Evolutionary conservation across 2,888 invertebrate genomes (phyloP).

Genomic region (Diadromus collaris): DNA sequence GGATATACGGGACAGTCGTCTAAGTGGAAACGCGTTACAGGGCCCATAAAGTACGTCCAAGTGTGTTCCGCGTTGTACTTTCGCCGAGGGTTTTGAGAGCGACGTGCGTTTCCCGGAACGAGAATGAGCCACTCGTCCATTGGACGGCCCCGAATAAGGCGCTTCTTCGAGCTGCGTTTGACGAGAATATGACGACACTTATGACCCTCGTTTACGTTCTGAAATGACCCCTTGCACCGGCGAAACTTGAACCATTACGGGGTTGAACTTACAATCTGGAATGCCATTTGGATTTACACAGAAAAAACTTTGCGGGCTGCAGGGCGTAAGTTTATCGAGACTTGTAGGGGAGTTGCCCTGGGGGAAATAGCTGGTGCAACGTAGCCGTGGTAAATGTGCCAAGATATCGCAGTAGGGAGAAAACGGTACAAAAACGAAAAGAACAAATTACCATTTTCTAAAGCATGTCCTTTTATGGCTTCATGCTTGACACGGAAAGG

Average conservation of each 20-base stretch:
- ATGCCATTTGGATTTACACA: constrained; percentile 25
- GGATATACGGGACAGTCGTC: neutral
- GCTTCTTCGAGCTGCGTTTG: constrained; percentile 29
- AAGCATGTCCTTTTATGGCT: neutral
- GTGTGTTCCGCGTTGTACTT: constrained; percentile 17
- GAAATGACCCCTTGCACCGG: constrained; percentile 13
- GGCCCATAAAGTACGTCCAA: constrained; percentile 16
- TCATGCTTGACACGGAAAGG: neutral
- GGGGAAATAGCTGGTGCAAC: neutral
- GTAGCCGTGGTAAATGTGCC: neutral
- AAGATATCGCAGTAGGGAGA: neutral
- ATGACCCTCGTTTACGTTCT: constrained; percentile 23
- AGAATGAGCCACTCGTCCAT: neutral
- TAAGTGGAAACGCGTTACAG: constrained; percentile 41
- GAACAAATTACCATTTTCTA: neutral
- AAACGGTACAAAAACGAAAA: neutral
- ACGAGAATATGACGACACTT: constrained; percentile 34
- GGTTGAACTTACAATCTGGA: neutral
- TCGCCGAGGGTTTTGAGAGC: constrained; percentile 4
- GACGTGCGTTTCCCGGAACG: constrained; percentile 20
- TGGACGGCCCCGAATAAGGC: constrained; percentile 23
- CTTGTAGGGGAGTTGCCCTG: neutral
- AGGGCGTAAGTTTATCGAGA: neutral
- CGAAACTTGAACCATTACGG: neutral
- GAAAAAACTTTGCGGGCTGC: neutral